Conservation (phyloP, 2,797 vertebrate genomes). For the Typhlichthys subterraneus region DNA sequence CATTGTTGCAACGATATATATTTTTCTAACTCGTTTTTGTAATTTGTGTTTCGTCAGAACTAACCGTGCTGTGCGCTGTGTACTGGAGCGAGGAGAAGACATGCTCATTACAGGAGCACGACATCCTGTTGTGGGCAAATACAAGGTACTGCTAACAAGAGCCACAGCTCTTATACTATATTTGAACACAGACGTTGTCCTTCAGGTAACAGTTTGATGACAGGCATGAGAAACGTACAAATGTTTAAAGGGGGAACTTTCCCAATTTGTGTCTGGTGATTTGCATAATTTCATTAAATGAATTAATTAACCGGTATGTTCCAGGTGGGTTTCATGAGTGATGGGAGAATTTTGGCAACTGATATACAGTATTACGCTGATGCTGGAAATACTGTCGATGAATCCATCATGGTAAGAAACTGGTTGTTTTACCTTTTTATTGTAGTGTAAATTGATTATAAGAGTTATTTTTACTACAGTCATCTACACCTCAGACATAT, state of each 20-base stretch:
- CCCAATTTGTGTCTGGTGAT: no score
- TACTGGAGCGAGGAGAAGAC: constrained; percentile 88
- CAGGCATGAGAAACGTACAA: no score
- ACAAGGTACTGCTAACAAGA: constrained; percentile 77
- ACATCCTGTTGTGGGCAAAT: constrained; percentile 84
- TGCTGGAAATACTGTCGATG: constrained; percentile 81
- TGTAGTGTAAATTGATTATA: neutral
- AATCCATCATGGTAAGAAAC: constrained; percentile 78
- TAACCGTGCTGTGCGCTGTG: constrained; percentile 77
- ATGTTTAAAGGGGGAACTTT: no score
- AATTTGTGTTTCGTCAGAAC: constrained; percentile 69
- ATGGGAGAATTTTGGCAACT: constrained; percentile 81
- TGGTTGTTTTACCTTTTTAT: neutral
- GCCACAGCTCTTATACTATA: neutral
- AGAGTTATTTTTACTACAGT: neutral
- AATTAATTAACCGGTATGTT: neutral
- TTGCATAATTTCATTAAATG: neutral
- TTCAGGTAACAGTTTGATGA: no score
- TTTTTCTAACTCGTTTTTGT: no score
- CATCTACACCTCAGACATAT: no score
- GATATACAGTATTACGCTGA: constrained; percentile 82
- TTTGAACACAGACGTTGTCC: neutral
- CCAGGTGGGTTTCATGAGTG: constrained; percentile 86
- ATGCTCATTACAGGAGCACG: constrained; percentile 88
- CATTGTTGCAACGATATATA: no score